A percentile compares a stretch with the other conserved stretches of the same genome.
Conservation (phyloP, 2,113 vertebrate species). For the Toxotes chatareus region DNA sequence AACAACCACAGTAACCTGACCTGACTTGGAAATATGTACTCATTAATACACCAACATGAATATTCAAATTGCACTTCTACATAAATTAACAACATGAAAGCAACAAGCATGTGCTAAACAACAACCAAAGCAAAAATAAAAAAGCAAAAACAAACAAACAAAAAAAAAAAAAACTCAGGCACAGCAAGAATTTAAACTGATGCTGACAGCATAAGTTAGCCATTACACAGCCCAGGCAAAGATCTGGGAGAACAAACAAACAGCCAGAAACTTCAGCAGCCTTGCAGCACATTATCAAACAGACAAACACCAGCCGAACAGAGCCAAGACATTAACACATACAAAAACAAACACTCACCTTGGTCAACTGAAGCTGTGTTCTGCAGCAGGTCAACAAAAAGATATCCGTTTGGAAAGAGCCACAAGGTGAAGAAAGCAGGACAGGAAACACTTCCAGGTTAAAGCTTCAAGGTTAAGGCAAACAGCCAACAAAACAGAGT, state of each 20-base stretch:
- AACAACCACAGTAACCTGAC: slow-evolving; percentile 32
- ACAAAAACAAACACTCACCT: slow-evolving; percentile 11
- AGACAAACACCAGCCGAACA: slow-evolving; percentile 20
- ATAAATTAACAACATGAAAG: slow-evolving; percentile 49
- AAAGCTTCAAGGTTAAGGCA: not conserved
- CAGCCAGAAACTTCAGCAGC: slow-evolving; percentile 19
- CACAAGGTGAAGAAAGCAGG: not conserved
- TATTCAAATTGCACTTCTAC: slow-evolving; percentile 33
- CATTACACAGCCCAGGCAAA: not conserved
- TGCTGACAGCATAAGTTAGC: slow-evolving; percentile 16
- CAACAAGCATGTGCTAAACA: slow-evolving; percentile 11
- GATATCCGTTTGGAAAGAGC: not conserved
- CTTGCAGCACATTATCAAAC: slow-evolving; percentile 19
- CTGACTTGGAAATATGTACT: slow-evolving; percentile 19
- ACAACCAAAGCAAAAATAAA: not conserved
- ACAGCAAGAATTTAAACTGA: not conserved
- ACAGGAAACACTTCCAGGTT: not conserved
- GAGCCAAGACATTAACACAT: slow-evolving; percentile 7
- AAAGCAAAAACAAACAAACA: too few relatives aligned
- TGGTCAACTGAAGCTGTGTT: not conserved
- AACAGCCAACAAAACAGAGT: not conserved
- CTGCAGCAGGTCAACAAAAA: not conserved
- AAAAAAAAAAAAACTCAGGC: not conserved
- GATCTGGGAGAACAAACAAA: slow-evolving; percentile 23
- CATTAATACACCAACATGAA: slow-evolving; percentile 29